These are phyloP conservation scores for Heliornis fulica DNA, from an alignment of 2,113 vertebrate species.

Conservation along the genomic window DNA sequence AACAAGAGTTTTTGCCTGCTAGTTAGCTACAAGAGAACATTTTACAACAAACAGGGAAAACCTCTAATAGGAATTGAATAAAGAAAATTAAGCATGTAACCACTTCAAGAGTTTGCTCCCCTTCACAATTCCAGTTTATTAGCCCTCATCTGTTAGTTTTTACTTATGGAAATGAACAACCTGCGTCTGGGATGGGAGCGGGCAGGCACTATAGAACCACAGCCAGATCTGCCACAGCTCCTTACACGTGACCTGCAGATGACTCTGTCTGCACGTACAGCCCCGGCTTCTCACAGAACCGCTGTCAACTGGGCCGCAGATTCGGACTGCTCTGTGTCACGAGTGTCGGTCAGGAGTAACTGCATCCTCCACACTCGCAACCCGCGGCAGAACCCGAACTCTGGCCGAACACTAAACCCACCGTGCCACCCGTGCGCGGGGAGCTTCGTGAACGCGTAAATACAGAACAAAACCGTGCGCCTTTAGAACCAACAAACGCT, in stretches of 20 bases:
- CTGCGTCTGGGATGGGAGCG: not conserved
- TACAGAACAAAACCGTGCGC: slow-evolving; percentile 5
- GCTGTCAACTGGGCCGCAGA: not conserved
- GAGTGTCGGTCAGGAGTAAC: not conserved
- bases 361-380: too few species aligned
- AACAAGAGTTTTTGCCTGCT: not conserved
- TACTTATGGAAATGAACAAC: fast-evolving
- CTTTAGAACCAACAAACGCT: slow-evolving; percentile 26
- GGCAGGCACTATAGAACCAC: not conserved
- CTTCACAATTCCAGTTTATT: not conserved
- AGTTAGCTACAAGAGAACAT: fast-evolving
- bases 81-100: not conserved
- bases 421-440: not conserved
- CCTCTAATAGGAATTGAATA: fast-evolving
- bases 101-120: too few species aligned
- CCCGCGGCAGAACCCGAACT: not conserved
- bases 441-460: not conserved
- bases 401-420: not conserved
- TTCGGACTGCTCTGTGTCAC: not conserved
- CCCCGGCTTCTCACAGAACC: too few species aligned
- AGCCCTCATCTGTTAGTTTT: fast-evolving
- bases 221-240: not conserved
- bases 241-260: not conserved
- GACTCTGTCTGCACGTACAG: fast-evolving
- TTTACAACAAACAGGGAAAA: not conserved